Base-by-base conservation (phyloP, 2,888 invertebrate species). In the Ellobium chinense region DNA sequence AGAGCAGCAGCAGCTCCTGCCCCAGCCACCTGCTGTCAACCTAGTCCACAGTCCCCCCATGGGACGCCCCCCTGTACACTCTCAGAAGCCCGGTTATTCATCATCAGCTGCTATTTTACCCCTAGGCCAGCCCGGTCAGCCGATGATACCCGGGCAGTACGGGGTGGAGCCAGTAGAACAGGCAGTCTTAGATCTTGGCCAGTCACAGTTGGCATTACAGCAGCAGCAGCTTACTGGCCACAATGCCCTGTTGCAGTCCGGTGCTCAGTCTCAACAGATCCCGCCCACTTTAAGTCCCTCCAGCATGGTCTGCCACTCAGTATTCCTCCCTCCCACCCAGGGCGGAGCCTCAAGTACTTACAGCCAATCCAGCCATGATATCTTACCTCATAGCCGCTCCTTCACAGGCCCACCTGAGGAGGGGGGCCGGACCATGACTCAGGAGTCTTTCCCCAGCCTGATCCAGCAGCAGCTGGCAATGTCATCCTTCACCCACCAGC, bases 401-500 rank as follows among this genome's bases (percentile, higher is more conserved):
- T 58, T 9, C n/a, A 39, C 21, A 31, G 34, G 5, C 14, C 31
- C 27, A 21, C 34, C 36, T 31, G 29, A 69, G 21, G 27, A 21
- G 24, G 70, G 70, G 27, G 54, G 21, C 21, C 9, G 31, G 4
- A 54, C 12, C 58, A n/a, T 37, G 29, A 14, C 46, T 2, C 63
- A 65, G 18, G 73, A 73, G n/a, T 31, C 54, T 66, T 73, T 80
- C 39, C 80, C 80, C 18, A 75, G 62, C 46, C 75, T 80, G 31
- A 46, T 75, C 31, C 74, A 80, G 54, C 80, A 80, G 62, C 37
- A 62, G 29, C 31, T 80, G 69, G 80, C 68, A 24, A 80, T 80
- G 80, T 80, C 80, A 21, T 80, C 80, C n/a, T 80, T 80, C 46
- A 65, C 46, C 12, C 74, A 69, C 21, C 80, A 80, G 62, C 74